A percentile compares a stretch with the other conserved stretches of the same genome.
Conservation (phyloP, 2,888 invertebrate genomes). For the Drosophila picticornis region DNA sequence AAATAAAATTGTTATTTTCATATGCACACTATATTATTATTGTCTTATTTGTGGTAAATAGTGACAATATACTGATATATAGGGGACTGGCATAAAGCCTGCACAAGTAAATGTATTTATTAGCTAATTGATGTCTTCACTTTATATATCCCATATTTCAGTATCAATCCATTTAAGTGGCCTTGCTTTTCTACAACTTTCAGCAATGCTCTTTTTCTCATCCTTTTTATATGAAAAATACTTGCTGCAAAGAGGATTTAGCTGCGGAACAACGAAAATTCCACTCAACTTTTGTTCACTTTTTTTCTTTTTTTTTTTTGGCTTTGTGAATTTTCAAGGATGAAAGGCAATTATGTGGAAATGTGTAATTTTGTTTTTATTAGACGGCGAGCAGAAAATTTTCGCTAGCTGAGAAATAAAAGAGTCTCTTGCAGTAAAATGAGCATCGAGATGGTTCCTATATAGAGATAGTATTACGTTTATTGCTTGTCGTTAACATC, state of each 20-base stretch:
- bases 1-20: neutral
- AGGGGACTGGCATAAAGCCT: neutral
- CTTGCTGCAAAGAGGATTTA: constrained; percentile 11
- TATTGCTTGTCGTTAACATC: constrained; percentile 53
- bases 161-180: neutral
- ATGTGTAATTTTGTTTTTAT: constrained; percentile 29
- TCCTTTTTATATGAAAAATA: neutral
- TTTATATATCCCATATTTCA: neutral
- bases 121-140: neutral
- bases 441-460: constrained; percentile 1
- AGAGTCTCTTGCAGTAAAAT: constrained; percentile 7
- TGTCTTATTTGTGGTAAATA: neutral
- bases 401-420: constrained; percentile 4
- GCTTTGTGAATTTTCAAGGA: neutral
- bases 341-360: constrained; percentile 40
- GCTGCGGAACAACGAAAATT: constrained; percentile 8
- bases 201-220: neutral
- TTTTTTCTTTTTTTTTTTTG: neutral
- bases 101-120: neutral
- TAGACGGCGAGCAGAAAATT: constrained; percentile 3
- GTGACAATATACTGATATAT: neutral
- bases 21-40: neutral
- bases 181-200: neutral
- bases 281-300: neutral
- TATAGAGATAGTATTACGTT: constrained; percentile 31